Evolutionary conservation across 2,797 vertebrate genomes (phyloP).

Genomic region (Chanos chanos): DNA sequence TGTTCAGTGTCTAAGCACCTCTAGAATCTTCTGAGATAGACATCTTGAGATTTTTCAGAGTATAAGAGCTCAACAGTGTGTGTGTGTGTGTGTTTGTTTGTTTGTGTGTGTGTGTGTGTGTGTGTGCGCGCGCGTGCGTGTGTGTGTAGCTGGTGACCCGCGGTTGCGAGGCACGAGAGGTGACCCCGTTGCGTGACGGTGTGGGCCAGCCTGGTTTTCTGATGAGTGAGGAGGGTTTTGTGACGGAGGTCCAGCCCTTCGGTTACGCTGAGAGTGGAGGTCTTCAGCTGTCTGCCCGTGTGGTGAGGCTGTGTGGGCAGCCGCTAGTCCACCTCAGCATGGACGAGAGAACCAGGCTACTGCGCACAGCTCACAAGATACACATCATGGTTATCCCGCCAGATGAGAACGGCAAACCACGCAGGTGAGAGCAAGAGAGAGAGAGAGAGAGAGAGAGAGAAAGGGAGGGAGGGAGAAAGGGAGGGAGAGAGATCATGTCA

Average conservation of each 20-base stretch:
- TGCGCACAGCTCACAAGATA: constrained; percentile 82
- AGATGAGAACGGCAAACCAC: constrained; percentile 85
- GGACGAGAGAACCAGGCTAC: constrained; percentile 70
- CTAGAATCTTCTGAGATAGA: no score
- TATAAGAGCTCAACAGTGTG: background rate
- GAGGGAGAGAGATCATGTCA: background rate
- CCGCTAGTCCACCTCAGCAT: constrained; percentile 75
- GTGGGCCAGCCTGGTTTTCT: constrained; percentile 86
- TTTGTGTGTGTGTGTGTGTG: background rate
- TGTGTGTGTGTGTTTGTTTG: no score
- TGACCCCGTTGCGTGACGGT: constrained; percentile 81
- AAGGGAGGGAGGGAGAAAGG: background rate
- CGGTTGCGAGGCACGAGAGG: constrained; percentile 84
- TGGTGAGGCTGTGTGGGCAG: constrained; percentile 81
- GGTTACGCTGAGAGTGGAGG: constrained; percentile 86
- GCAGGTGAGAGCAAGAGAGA: constrained; percentile 71
- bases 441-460: background rate
- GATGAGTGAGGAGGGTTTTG: constrained; percentile 84
- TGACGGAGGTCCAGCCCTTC: constrained; percentile 86
- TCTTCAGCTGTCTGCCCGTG: constrained; percentile 80
- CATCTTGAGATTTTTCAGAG: no score
- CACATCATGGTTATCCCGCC: constrained; percentile 89
- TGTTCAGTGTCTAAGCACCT: no score
- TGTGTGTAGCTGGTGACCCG: constrained; percentile 81
- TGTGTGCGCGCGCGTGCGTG: background rate